phyloP scores from a whole-genome alignment of 2,797 vertebrate species.

The Phataginus tricuspis region DNA sequence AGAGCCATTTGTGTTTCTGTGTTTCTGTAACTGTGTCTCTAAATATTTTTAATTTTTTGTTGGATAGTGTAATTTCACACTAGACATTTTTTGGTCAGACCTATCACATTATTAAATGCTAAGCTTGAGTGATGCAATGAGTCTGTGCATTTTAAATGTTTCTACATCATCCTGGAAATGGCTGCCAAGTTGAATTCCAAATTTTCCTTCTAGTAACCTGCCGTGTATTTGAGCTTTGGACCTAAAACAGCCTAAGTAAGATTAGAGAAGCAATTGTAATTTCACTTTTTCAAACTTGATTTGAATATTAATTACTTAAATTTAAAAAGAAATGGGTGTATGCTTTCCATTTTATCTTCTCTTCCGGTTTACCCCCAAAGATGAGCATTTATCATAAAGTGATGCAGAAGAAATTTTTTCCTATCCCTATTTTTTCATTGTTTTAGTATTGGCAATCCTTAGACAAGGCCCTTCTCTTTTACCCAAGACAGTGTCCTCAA shows the following conservation, averaged over 20 bases:
- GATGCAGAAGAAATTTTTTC: not conserved
- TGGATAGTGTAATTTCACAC: not conserved
- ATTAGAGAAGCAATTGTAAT: not conserved
- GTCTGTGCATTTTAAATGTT: slow-evolving; percentile 48
- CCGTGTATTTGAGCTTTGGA: slow-evolving; percentile 11
- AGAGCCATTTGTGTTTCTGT: slow-evolving; percentile 33
- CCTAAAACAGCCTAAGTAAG: not conserved
- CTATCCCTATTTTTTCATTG: not conserved
- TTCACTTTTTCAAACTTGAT: slow-evolving; percentile 53
- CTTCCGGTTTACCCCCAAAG: not conserved
- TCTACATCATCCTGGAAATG: slow-evolving; percentile 40
- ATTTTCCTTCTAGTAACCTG: slow-evolving; percentile 21
- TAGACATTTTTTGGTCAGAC: not conserved
- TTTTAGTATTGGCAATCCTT: not conserved
- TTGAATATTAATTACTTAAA: not conserved
- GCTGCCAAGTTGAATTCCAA: slow-evolving; percentile 46
- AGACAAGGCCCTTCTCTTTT: not conserved
- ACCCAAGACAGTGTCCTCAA: not conserved
- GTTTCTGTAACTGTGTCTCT: slow-evolving; percentile 41
- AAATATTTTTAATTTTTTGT: slow-evolving; percentile 53
- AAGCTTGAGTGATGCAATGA: slow-evolving; percentile 34
- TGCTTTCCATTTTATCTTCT: slow-evolving; percentile 3
- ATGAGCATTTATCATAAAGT: not conserved
- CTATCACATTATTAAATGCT: slow-evolving; percentile 46
- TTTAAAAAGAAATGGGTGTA: not conserved